Base-by-base conservation (phyloP, 2,113 vertebrate species). In the Alethe castanea region DNA sequence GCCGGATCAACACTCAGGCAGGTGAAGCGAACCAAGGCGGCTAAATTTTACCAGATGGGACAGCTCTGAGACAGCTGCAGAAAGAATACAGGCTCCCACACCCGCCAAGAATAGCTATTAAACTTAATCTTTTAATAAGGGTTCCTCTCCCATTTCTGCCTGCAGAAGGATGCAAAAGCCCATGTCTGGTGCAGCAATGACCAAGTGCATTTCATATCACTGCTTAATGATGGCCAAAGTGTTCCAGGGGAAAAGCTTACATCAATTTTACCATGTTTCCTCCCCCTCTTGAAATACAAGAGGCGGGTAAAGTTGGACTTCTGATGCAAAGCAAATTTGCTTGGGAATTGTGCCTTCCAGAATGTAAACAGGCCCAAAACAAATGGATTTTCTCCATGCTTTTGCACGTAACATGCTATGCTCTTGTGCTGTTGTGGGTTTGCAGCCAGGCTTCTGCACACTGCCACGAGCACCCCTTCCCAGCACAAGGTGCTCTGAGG, bases 11-110 rank as follows among this genome's bases (percentile, higher is more conserved):
- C 13, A 12, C 69, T 83, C 72, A 35, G 76, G 93, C 88, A 97
- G 92, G 92, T 96, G 90, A 96, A 96, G 82, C 0, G 3, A 94
- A 96, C 90, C 90, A 96, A 96, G 76, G 57, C 31, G 0, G 93
- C 60, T 95, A 83, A 81, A 92, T 86, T 95, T 82, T 92, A 94
- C 90, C 92, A 96, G 70, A 95, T 96, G 93, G 85, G 93, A 88
- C 87, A 88, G 74, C 82, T 88, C 90, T 57, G 67, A 96, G 91
- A 90, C 93, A 94, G 93, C 89, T 95, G 95, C 78, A 91, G 93
- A 93, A 95, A 88, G 93, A 95, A 95, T 82, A 93, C 47, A 62
- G 57, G 45, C 85, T 93, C 24, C 44, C 3, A 4, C 36, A 50
- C 28, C 88, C 1, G 45, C 88, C 93, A 96, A 96, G 92, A 96